A percentile compares a stretch with the other conserved stretches of the same genome.
phyloP scores from a whole-genome alignment of 2,113 vertebrate species.

The Benitochromis conjunctus region DNA sequence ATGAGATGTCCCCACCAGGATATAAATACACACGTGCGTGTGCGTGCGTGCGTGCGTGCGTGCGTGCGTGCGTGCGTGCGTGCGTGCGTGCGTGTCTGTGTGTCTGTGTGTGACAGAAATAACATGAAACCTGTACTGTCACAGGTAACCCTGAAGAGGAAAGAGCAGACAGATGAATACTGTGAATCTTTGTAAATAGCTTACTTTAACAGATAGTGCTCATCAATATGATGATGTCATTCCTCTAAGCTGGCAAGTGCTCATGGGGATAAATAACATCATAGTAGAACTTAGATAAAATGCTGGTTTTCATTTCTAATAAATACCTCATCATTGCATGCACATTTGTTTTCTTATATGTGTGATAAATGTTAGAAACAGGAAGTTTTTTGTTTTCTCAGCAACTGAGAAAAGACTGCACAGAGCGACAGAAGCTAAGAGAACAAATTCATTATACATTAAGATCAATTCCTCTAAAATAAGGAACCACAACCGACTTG shows the following conservation, averaged over 20 bases:
- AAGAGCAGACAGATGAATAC: neutral
- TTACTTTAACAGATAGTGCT: neutral
- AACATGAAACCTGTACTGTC: neutral
- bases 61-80: no score
- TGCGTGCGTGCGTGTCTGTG: no score
- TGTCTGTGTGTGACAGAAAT: neutral
- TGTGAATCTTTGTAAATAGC: neutral
- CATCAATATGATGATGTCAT: neutral
- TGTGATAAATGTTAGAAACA: neutral
- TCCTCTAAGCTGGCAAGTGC: neutral
- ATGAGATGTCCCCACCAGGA: no score
- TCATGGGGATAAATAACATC: neutral
- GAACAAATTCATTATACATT: neutral
- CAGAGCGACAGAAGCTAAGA: neutral
- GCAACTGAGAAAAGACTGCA: neutral
- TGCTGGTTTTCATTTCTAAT: neutral
- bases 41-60: accelerated
- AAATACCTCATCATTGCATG: neutral
- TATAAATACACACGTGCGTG: no score
- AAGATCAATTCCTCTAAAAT: neutral
- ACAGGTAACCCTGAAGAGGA: neutral
- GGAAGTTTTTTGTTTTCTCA: neutral
- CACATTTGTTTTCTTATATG: neutral
- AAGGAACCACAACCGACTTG: neutral
- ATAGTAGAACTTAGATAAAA: neutral